Evolutionary conservation across 1,140 invertebrate species (phyloP), one percentile per base, ranked within the genome.

Genomic region (silkworm (Bombyx mori)): DNA sequence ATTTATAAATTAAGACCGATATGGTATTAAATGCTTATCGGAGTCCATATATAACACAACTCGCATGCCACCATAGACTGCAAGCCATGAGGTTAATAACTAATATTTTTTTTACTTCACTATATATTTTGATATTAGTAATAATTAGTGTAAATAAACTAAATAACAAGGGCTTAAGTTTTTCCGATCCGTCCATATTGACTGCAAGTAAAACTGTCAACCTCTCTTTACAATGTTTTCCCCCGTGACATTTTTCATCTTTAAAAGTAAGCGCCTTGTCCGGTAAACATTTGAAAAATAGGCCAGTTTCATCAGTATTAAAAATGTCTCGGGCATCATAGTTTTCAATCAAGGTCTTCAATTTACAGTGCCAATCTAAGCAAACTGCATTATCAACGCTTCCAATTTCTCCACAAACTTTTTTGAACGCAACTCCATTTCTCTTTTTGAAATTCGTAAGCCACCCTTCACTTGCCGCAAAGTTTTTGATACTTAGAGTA

Each of bases 401-500:
- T n/a, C n/a, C n/a, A n/a, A n/a, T n/a, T n/a, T n/a, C n/a, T n/a
- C n/a, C n/a, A n/a, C n/a, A n/a, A n/a, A n/a, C n/a, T 67, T 65
- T 73, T 63, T 66, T 68, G 60, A 74, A 74, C 46, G 56, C 68
- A 51, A 81, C 56, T 52, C 62, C 57, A 54, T 75, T 58, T 43
- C 68, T 57, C 55, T 70, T 75, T 60, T 77, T 75, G 63, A 77
- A 84, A 63, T 75, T 73, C 42, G 44, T 7, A 45, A 7, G 44
- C 79, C 83, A 88, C 46, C 78, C 79, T 69, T 79, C 67, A 54
- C 76, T 77, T 46, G 73, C 79, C 18, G 50, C 54, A 71, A 86
- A 85, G 53, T 71, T 65, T 44, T 51, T 49, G 59, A 61, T 50
- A 56, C 63, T 63, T 43, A 83, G 68, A 55, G 64, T 45, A 66